Conservation (phyloP, 2,797 vertebrate species). For the Netta rufina region DNA sequence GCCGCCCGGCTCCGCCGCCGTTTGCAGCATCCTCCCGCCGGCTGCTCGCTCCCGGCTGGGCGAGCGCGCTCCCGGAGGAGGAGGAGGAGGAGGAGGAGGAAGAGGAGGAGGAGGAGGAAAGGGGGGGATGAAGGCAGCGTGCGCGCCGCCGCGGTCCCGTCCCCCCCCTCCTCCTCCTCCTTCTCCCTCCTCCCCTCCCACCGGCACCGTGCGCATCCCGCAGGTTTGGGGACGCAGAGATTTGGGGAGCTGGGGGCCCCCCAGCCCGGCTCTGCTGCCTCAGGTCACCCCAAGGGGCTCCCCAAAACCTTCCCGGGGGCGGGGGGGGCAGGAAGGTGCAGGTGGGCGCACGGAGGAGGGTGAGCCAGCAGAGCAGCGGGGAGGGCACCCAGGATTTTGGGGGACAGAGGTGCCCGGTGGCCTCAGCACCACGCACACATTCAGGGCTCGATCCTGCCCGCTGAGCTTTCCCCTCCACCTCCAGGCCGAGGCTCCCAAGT, state of each 20-base stretch:
- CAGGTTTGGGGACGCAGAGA: no score
- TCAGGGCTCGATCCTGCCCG: background rate
- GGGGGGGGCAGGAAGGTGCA: rapidly evolving
- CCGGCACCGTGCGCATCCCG: background rate
- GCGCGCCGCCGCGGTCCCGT: slow-evolving; percentile 2
- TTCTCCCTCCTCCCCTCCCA: no score
- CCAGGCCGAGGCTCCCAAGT: background rate
- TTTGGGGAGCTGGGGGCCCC: background rate
- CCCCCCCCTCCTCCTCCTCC: background rate
- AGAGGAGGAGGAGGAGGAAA: background rate
- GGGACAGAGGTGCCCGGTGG: background rate
- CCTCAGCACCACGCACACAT: rapidly evolving
- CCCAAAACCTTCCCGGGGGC: background rate
- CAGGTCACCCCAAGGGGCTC: background rate
- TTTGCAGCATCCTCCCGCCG: slow-evolving; percentile 50
- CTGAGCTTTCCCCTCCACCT: background rate
- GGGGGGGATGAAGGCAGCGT: slow-evolving; percentile 13
- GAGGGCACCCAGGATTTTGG: background rate
- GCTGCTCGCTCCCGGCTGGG: slow-evolving; percentile 35
- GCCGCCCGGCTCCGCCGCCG: slow-evolving; percentile 47
- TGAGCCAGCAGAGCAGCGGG: background rate
- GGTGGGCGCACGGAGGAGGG: rapidly evolving
- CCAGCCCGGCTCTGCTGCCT: background rate
- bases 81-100: background rate
- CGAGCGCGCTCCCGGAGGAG: slow-evolving; percentile 44